Conservation (phyloP, 2,888 invertebrate genomes). For the Bruchidius siliquastri region DNA sequence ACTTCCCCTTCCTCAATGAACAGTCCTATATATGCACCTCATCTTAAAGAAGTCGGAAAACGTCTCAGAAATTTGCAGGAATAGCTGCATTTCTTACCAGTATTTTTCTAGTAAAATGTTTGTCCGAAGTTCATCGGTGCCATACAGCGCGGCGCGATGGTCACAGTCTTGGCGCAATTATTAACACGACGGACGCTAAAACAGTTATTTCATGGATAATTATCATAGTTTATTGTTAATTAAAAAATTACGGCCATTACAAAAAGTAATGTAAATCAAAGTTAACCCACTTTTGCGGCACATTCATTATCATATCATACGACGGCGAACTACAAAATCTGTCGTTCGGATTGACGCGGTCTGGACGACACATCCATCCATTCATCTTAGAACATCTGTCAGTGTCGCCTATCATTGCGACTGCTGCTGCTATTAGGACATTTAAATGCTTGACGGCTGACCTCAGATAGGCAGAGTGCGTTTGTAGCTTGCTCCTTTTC, state of each 20-base stretch:
- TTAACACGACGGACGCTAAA: background rate
- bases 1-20: too few species aligned
- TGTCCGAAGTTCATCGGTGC: too few species aligned
- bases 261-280: background rate
- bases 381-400: background rate
- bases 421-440: background rate
- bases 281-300: background rate
- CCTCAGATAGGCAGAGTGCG: too few species aligned
- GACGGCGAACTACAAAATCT: background rate
- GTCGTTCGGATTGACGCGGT: background rate
- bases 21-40: too few species aligned
- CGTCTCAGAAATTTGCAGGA: too few species aligned
- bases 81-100: too few species aligned
- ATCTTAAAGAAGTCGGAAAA: too few species aligned
- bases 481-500: too few species aligned
- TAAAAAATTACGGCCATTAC: background rate
- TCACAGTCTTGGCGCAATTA: too few species aligned
- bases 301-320: background rate
- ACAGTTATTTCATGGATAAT: background rate
- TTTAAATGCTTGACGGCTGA: too few species aligned
- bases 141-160: too few species aligned
- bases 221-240: background rate
- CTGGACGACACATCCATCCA: background rate
- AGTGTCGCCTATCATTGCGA: background rate
- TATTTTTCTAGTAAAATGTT: too few species aligned